Evolutionary conservation across 2,113 vertebrate genomes (phyloP), one percentile per base, ranked within the genome.

Genomic region (Corythoichthys intestinalis): DNA sequence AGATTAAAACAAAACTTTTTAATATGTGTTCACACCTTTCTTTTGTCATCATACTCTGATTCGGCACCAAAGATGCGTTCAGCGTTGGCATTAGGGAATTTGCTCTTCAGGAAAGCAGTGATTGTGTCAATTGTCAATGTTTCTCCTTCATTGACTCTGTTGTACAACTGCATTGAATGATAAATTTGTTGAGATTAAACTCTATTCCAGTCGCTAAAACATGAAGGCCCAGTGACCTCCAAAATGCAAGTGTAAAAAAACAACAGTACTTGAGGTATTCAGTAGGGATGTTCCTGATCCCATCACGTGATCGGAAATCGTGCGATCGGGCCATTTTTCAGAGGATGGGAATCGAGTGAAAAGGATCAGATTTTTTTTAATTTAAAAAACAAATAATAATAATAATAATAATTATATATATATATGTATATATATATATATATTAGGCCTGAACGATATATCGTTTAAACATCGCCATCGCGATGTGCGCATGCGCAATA

Each of bases 11-110:
- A 20, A 15, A 44, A 2, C 0, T 1, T 38, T 52, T 53, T 12
- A 64, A 44, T 44, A 8, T 7, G 9, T 76, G 44, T 39, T 5
- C 64, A 17, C 90, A 96, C 97, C 92, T 91, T 93, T 83, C 96
- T 93, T 62, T 90, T 92, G 70, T 88, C 79, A 77, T 97, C 96
- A 10, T 95, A 96, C 20, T 89, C 87, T 0, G 96, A 97, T 62
- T 92, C 74, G 56, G 76, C 41, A 65, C 85, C 93, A 1, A 97
- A 84, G 84, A 99, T 92, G 75, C 90, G 91, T 81, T 89, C 83
- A 82, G 92, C 57, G 65, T 92, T 87, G 79, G 91, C 93, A 48
- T 89, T 83, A 59, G 96, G 95, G 84, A 93, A 97, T 77, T 94
- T 84, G 11, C 75, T 93, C 76, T 93, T 93, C 64, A 99, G 87